A percentile compares a stretch with the other conserved stretches of the same genome.
phyloP scores from a whole-genome alignment of 1,140 invertebrate genomes.

The Ceratosolen fusciceps region DNA sequence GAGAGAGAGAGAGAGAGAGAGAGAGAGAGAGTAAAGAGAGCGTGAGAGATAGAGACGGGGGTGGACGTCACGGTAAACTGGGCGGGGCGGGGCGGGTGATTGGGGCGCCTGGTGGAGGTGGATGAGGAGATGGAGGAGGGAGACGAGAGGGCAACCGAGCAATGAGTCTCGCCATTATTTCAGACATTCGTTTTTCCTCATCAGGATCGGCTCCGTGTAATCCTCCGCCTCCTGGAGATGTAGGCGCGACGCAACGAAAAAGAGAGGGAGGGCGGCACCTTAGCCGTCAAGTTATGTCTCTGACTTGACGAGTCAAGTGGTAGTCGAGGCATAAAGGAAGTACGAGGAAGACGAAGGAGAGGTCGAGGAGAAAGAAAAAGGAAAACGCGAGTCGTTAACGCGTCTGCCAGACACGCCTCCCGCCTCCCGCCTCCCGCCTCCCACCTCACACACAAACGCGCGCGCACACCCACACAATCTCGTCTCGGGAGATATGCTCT shows the following conservation, averaged over 20 bases:
- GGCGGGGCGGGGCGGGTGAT: no score
- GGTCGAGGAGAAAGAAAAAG: constrained; percentile 42
- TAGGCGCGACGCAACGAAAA: background rate
- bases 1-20: constrained; percentile 6
- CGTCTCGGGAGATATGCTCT: background rate
- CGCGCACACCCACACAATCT: constrained; percentile 2
- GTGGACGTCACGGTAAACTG: no score
- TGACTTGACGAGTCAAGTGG: constrained; percentile 54
- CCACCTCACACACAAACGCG: background rate
- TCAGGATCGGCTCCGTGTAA: background rate
- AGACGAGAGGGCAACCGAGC: background rate
- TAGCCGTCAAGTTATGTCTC: constrained; percentile 58
- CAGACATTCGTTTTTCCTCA: constrained; percentile 22
- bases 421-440: constrained; percentile 30
- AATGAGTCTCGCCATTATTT: constrained; percentile 30
- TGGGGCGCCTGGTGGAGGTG: no score
- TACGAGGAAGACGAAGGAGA: background rate
- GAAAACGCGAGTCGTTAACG: constrained; percentile 61
- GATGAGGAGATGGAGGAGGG: no score
- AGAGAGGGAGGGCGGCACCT: constrained; percentile 47
- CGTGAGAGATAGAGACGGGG: background rate
- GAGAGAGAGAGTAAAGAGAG: background rate
- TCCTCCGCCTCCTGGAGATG: constrained; percentile 39
- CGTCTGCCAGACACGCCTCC: constrained; percentile 60
- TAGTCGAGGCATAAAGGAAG: constrained; percentile 38